Base-by-base conservation (phyloP, 2,113 vertebrate species). In the Puma concolor region DNA sequence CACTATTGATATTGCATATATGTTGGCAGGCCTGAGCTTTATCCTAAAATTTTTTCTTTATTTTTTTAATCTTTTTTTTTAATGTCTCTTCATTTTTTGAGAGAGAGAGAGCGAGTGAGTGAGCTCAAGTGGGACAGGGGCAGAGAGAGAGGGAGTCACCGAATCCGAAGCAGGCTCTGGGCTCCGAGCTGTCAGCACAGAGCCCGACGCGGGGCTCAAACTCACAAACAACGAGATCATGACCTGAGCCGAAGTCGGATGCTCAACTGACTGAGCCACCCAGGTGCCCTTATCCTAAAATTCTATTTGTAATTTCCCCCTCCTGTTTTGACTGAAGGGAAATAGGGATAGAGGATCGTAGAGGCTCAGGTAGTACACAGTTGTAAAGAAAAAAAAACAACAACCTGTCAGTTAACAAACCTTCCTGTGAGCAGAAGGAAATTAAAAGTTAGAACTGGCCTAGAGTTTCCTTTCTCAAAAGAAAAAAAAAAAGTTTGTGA, bases 331-430 rank as follows among this genome's bases (percentile, higher is more conserved):
- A 82, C 27, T 63, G 5, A 94, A 36, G 4, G 3, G 5, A 31
- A 71, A 23, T 2, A 44, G 79, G 38, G 15, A 86, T 19, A 52
- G 23, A 67, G 44, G 27, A 67, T 23, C 41, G 0, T 57, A 52
- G n/a, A 80, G 44, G n/a, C 54, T 88, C 17, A 71, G 41, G 64
- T 23, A 69, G 71, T 36, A 72, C 4, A n/a, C 3, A 48, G 27
- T 67, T 95, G 14, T 84, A 85, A 96, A 92, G 44, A 81, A 96
- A 94, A 94, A 64, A 82, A 86, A 86, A 48, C 1, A 31, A 95
- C 7, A 92, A 94, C 10, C 48, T 63, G n/a, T 66, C 27, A 33
- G 9, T 87, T 84, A 29, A 25, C n/a, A 80, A 25, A 93, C 38
- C 33, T 81, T 88, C 15, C 25, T 80, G 0, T 72, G 7, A 33